Evolutionary conservation across 1,140 invertebrate species (phyloP).

Genomic region (Stegodyphus dumicola): DNA sequence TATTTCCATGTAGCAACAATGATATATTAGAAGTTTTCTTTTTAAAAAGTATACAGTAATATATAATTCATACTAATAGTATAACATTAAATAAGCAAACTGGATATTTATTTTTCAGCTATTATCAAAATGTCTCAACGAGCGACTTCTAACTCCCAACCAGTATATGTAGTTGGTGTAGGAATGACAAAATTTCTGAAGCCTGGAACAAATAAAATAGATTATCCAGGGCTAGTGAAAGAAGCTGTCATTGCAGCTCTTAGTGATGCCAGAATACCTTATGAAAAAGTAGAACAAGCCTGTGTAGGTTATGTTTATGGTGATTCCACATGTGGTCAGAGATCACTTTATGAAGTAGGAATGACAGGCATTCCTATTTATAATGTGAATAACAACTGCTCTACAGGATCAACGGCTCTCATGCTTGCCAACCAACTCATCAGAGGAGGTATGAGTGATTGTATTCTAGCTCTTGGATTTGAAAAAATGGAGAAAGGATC

Average conservation of each 20-base stretch:
- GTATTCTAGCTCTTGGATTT: constrained; percentile 94
- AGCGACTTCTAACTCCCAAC: background rate
- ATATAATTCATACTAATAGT: too few species aligned
- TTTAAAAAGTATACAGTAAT: too few species aligned
- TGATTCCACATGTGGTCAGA: constrained; percentile 95
- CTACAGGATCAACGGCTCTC: constrained; percentile 95
- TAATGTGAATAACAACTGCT: constrained; percentile 99
- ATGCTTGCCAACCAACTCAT: constrained; percentile 91
- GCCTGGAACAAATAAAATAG: constrained; percentile 82
- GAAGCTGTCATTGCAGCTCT: constrained; percentile 92
- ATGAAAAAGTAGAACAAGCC: constrained; percentile 84
- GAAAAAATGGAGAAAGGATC: constrained; percentile 98
- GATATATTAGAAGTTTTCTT: too few species aligned
- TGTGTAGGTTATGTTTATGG: constrained; percentile 96
- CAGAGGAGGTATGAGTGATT: constrained; percentile 87
- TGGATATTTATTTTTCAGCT: too few species aligned
- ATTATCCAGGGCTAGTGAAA: constrained; percentile 95
- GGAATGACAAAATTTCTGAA: constrained; percentile 98
- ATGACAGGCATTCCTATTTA: constrained; percentile 97
- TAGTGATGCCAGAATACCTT: constrained; percentile 77
- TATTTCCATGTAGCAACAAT: too few species aligned
- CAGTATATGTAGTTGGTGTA: constrained; percentile 92
- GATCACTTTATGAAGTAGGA: constrained; percentile 93
- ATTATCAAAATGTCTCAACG: too few species aligned
- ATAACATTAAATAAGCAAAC: too few species aligned